These are phyloP conservation scores for Calameuta idolon DNA, from an alignment of 2,888 invertebrate species.

Conservation along the genomic window DNA sequence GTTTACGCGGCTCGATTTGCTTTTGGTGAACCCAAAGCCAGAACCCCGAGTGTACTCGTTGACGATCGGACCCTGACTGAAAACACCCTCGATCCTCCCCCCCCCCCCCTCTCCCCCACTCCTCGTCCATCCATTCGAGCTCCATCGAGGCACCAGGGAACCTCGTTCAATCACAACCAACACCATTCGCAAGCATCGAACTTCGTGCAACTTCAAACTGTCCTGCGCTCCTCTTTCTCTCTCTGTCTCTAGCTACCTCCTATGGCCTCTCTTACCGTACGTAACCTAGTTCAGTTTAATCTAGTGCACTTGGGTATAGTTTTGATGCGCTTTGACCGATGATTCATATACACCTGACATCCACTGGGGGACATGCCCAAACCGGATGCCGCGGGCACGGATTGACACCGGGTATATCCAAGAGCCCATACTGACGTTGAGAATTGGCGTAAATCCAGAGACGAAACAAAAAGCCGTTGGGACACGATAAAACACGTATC, in stretches of 20 bases:
- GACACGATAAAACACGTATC: slow-evolving; percentile 16
- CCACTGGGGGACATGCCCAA: too few relatives aligned
- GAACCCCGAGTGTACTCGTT: background rate
- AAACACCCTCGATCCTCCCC: background rate
- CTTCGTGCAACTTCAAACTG: background rate
- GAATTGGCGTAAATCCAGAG: slow-evolving; percentile 38
- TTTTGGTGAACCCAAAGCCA: background rate
- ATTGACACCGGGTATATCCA: too few relatives aligned
- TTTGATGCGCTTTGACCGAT: too few relatives aligned
- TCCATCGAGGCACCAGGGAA: background rate
- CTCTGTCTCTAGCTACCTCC: background rate
- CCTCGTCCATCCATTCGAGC: background rate
- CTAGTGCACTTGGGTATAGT: too few relatives aligned
- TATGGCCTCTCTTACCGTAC: slow-evolving; percentile 11
- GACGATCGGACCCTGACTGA: background rate
- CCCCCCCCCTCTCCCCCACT: too few relatives aligned
- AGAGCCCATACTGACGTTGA: too few relatives aligned
- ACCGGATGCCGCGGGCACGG: too few relatives aligned
- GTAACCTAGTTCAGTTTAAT: slow-evolving; percentile 30
- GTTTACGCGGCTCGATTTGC: background rate
- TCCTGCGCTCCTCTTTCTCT: slow-evolving; percentile 15
- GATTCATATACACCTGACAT: too few relatives aligned
- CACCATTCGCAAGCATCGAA: background rate
- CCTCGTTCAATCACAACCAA: background rate
- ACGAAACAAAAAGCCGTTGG: slow-evolving; percentile 29